Percentiles rank a stretch among this genome's conserved stretches.
phyloP scores from a whole-genome alignment of 1,140 invertebrate genomes.

The Drosophila guanche region DNA sequence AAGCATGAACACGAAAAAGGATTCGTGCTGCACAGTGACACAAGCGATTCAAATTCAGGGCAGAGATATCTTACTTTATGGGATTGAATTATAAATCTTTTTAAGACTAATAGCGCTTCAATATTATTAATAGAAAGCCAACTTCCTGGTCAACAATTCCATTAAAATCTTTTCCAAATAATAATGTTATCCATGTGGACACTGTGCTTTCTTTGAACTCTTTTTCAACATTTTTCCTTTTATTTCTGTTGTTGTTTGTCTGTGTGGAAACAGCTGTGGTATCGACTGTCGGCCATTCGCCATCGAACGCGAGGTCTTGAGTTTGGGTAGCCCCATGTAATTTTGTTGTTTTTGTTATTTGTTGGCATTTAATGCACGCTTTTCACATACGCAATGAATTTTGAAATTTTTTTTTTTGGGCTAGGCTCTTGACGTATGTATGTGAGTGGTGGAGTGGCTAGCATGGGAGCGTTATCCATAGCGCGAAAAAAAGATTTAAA shows the following conservation, averaged over 20 bases:
- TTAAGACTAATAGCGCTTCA: too few relatives aligned
- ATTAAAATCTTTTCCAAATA: background rate
- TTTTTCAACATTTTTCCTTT: slow-evolving; percentile 3
- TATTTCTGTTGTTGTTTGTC: background rate
- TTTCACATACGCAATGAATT: slow-evolving; percentile 37
- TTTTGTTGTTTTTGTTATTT: background rate
- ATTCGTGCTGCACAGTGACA: slow-evolving; percentile 42
- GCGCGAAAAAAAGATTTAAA: slow-evolving; percentile 35
- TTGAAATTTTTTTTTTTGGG: slow-evolving; percentile 2
- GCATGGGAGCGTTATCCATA: slow-evolving; percentile 29
- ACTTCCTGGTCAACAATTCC: too few relatives aligned
- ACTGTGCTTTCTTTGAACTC: background rate
- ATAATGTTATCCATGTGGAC: slow-evolving; percentile 2
- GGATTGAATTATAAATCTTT: too few relatives aligned
- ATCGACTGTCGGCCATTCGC: background rate
- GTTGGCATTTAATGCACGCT: slow-evolving; percentile 48
- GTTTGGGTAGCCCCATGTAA: background rate
- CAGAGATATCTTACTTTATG: background rate
- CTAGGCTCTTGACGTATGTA: slow-evolving; percentile 11
- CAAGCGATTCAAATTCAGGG: background rate
- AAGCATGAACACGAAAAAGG: slow-evolving; percentile 21
- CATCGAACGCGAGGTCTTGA: background rate
- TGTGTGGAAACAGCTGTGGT: slow-evolving; percentile 8
- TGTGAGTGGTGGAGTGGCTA: slow-evolving; percentile 9
- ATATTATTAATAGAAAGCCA: too few relatives aligned